phyloP scores from a whole-genome alignment of 1,140 invertebrate genomes.

The Diorhabda carinulata region DNA sequence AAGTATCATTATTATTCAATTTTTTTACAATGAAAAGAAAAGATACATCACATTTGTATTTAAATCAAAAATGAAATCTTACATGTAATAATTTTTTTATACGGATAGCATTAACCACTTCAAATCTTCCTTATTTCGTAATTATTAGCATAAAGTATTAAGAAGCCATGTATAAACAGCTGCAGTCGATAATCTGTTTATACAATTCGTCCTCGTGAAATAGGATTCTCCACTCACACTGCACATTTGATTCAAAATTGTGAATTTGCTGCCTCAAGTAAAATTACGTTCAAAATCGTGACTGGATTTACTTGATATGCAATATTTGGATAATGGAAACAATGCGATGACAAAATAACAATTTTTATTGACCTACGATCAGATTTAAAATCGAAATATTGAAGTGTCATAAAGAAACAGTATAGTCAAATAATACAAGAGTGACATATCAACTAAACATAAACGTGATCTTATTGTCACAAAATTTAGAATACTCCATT shows the following conservation, averaged over 20 bases:
- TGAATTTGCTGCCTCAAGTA: neutral
- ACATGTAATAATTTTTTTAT: neutral
- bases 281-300: neutral
- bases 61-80: too few relatives aligned
- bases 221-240: constrained; percentile 8
- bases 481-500: too few relatives aligned
- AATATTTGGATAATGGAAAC: neutral
- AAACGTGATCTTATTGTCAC: neutral
- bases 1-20: too few relatives aligned
- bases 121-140: neutral
- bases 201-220: constrained; percentile 8
- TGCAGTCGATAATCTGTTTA: constrained; percentile 27
- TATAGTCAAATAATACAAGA: neutral
- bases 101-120: neutral
- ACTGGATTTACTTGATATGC: neutral
- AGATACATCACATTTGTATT: too few relatives aligned
- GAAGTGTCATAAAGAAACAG: neutral
- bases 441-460: neutral
- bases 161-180: constrained; percentile 23
- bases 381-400: neutral
- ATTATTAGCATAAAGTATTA: constrained; percentile 24
- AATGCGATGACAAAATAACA: neutral
- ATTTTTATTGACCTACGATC: neutral
- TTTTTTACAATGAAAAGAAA: too few relatives aligned
- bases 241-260: neutral